Conservation (phyloP, 2,113 vertebrate species). For the Oreochromis spilurus region DNA sequence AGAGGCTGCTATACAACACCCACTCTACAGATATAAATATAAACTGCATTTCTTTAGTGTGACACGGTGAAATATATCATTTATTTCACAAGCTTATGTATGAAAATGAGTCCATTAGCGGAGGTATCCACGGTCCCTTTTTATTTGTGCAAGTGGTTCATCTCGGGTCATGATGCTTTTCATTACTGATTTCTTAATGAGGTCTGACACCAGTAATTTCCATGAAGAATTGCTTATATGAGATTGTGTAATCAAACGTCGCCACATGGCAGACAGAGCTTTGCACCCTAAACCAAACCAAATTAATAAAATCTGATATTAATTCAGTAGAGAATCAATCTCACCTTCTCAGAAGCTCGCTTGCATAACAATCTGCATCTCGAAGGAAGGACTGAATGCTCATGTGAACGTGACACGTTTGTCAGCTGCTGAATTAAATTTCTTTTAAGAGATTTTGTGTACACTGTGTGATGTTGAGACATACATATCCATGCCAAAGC, state of each 20-base stretch:
- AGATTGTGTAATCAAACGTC: not conserved
- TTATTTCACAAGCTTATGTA: slow-evolving; percentile 24
- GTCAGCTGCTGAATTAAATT: not conserved
- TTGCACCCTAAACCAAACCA: slow-evolving; percentile 13
- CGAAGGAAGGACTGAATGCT: not conserved
- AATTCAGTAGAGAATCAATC: not conserved
- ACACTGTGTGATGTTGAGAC: not conserved
- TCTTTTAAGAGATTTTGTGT: not conserved
- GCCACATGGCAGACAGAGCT: not conserved
- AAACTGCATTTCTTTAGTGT: slow-evolving; percentile 45
- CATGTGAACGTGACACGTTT: not conserved
- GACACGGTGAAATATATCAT: slow-evolving; percentile 11
- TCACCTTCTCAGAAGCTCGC: not conserved
- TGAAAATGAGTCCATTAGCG: not conserved
- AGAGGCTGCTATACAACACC: slow-evolving; percentile 60
- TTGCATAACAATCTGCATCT: not conserved
- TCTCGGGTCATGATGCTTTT: slow-evolving; percentile 3
- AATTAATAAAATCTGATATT: not conserved
- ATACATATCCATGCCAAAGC: slow-evolving; percentile 26
- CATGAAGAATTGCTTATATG: not conserved
- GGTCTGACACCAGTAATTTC: not conserved
- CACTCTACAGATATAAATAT: slow-evolving; percentile 22
- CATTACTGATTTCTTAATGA: not conserved
- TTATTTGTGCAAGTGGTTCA: not conserved
- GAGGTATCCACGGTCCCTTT: not conserved